Conservation (phyloP, 1,140 invertebrate genomes). For the Drosophila suzukii region DNA sequence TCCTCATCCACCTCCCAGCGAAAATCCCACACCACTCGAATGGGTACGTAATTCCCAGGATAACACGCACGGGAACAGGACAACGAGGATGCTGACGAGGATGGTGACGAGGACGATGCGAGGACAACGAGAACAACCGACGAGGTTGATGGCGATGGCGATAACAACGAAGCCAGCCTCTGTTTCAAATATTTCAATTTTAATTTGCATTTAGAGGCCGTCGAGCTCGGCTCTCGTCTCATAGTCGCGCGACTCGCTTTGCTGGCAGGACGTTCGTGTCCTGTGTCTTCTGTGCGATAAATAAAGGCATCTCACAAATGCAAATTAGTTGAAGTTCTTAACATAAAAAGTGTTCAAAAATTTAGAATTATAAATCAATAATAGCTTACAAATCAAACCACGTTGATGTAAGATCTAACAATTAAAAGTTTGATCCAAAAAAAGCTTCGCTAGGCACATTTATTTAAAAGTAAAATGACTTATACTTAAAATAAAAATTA, state of each 20-base stretch:
- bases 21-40: slow-evolving; percentile 1
- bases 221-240: slow-evolving; percentile 59
- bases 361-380: neutral
- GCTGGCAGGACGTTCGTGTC: slow-evolving; percentile 71
- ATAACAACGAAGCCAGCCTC: slow-evolving; percentile 53
- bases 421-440: neutral
- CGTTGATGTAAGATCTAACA: neutral
- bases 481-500: too few species aligned
- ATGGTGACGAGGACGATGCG: slow-evolving; percentile 21
- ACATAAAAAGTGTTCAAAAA: neutral
- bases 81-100: slow-evolving; percentile 26
- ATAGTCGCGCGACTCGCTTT: slow-evolving; percentile 65
- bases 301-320: neutral
- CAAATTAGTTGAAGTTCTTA: neutral
- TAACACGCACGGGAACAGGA: slow-evolving; percentile 53
- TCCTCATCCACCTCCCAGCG: slow-evolving; percentile 27
- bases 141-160: slow-evolving; percentile 36
- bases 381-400: neutral
- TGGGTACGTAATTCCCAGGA: slow-evolving; percentile 45
- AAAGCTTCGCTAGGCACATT: neutral
- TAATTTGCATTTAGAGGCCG: slow-evolving; percentile 78
- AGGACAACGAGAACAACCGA: slow-evolving; percentile 46
- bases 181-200: slow-evolving; percentile 76
- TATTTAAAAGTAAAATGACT: neutral
- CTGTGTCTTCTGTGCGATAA: slow-evolving; percentile 52